phyloP scores from a whole-genome alignment of 37 sponge, comb jelly and placozoan species.

The Mnemiopsis leidyi region DNA sequence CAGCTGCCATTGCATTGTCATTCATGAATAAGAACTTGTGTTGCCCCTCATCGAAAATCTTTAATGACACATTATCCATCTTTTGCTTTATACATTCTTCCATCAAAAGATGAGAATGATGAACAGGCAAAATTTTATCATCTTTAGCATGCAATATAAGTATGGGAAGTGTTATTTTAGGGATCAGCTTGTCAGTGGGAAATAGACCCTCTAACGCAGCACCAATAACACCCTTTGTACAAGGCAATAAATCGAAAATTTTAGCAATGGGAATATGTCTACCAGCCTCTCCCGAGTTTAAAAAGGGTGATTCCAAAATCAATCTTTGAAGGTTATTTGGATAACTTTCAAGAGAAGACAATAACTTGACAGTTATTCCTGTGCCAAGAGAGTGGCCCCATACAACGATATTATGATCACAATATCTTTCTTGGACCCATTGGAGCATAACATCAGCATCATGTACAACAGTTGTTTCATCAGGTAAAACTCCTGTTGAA shows the following conservation, averaged over 20 bases:
- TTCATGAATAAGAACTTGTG: constrained; percentile 8
- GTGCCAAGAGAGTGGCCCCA: constrained; percentile 18
- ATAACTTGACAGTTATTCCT: neutral
- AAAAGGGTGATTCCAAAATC: neutral
- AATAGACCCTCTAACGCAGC: neutral
- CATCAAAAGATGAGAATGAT: neutral
- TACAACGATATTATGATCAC: neutral
- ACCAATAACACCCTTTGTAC: neutral
- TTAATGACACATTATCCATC: neutral
- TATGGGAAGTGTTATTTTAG: neutral
- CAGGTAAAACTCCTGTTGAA: neutral
- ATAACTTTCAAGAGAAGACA: neutral
- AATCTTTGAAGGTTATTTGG: neutral
- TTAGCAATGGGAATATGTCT: constrained; percentile 4
- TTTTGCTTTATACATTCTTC: neutral
- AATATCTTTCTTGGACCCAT: neutral
- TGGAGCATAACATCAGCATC: constrained; percentile 31
- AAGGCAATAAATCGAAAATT: neutral
- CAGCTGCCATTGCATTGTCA: neutral
- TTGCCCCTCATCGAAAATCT: neutral
- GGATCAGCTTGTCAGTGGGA: neutral
- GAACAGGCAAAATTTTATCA: neutral
- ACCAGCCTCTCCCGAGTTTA: neutral
- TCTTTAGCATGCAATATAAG: constrained; percentile 5
- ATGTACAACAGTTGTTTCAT: neutral